Base-by-base conservation (phyloP, 2,888 invertebrate species). In the Globia sparganii region DNA sequence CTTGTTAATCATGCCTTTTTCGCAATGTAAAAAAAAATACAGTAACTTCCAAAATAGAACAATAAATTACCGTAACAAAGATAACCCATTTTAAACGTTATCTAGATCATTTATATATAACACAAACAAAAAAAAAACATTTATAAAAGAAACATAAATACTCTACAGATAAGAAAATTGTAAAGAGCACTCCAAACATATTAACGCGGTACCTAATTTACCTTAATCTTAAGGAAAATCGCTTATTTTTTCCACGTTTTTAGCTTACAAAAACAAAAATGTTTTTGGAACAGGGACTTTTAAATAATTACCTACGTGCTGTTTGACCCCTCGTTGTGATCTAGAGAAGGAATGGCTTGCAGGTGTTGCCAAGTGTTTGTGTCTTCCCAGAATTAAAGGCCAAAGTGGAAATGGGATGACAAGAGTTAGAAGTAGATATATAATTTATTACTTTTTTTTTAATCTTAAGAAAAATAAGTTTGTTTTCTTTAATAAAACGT, bases 261-360 rank as follows among this genome's bases (percentile, higher is more conserved):
- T 84, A 86, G 85, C 83, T 78, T n/a, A 70, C 58, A 86, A 89
- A 92, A 91, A 91, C 79, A 84, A 87, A 91, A 92, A 91, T 90
- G 89, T 86, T 90, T 92, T 90, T 86, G 87, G 80, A 85, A 87
- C 80, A 87, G 91, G 89, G 89, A 88, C 91, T 91, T 90, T 92
- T 92, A 94, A 95, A 95, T 94, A 95, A 96, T 96, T 95, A 95
- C 92, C 93, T 94, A 95, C 95, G 95, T 96, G 96, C 91, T 88
- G 86, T 88, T 91, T 93, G 94, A 94, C 95, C 95, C 93, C 92
- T 92, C 92, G 89, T 91, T 93, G 91, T 92, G 91, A 92, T 92
- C 92, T 91, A 81, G 87, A 86, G 87, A 91, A 91, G 91, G 88
- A 92, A 89, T 69, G 61, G 66, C 40, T 59, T 25, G 13, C 18